Evolutionary conservation across 2,797 vertebrate genomes (phyloP).

Genomic region (Dendrocincla tyrannina): DNA sequence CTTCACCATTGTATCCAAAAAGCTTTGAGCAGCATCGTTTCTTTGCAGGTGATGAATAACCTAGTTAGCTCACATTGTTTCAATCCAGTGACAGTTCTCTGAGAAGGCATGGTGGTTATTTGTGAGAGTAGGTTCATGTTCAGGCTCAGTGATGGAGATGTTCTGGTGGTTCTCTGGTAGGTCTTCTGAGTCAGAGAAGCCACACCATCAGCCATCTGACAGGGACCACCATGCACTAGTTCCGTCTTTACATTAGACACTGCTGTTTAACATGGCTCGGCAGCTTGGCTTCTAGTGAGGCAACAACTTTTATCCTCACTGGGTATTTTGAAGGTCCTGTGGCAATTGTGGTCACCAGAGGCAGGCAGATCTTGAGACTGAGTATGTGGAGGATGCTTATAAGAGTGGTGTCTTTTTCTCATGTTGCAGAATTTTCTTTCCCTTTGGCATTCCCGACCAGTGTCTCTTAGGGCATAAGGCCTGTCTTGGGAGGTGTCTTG

Average conservation of each 20-base stretch:
- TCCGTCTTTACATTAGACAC: neutral
- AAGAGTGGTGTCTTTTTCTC: neutral
- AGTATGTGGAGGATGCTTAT: neutral
- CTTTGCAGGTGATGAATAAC: conserved; percentile 51
- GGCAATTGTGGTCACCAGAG: neutral
- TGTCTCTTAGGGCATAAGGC: neutral
- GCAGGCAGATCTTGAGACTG: neutral
- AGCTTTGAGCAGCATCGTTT: neutral
- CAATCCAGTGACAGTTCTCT: neutral
- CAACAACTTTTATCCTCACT: neutral
- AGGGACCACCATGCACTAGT: neutral
- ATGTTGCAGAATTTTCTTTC: neutral
- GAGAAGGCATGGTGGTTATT: neutral
- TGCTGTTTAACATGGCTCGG: neutral
- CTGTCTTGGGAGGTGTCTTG: neutral
- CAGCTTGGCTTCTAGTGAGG: neutral
- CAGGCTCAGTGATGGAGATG: neutral
- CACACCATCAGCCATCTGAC: fast-evolving
- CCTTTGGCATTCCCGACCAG: neutral
- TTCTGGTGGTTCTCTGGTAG: neutral
- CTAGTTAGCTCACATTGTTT: conserved; percentile 43
- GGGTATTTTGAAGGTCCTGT: neutral
- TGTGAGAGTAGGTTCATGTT: fast-evolving
- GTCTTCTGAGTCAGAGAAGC: neutral
- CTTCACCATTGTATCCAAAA: conserved; percentile 44